phyloP scores from a whole-genome alignment of 1,140 invertebrate genomes.

The Aphis craccivora region DNA sequence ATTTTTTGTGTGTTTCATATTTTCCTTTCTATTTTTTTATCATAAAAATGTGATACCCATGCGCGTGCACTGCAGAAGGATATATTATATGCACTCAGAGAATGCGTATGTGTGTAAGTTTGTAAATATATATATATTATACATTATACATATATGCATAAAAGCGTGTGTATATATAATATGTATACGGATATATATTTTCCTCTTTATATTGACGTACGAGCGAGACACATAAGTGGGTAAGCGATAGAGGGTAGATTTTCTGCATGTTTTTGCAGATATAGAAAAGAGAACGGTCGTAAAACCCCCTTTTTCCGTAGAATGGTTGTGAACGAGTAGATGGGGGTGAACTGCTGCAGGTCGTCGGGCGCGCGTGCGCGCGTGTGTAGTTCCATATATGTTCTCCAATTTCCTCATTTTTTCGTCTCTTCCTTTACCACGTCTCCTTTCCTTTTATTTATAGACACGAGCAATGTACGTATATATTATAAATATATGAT shows the following conservation, averaged over 20 bases:
- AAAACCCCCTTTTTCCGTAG: constrained; percentile 29
- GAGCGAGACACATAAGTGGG: constrained; percentile 53
- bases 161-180: neutral
- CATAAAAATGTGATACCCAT: constrained; percentile 32
- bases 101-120: neutral
- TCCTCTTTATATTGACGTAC: constrained; percentile 52
- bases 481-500: neutral
- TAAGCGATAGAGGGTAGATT: constrained; percentile 55
- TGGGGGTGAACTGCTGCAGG: neutral
- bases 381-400: constrained; percentile 23
- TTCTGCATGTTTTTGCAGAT: constrained; percentile 49
- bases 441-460: constrained; percentile 51
- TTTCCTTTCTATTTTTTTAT: neutral
- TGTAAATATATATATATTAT: neutral
- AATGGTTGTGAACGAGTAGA: neutral
- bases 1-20: neutral
- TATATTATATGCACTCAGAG: constrained; percentile 35
- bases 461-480: constrained; percentile 47
- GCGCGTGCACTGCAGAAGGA: neutral
- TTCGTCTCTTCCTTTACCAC: neutral
- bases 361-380: neutral
- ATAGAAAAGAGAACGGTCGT: constrained; percentile 55
- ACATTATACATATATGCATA: neutral
- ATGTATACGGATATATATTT: constrained; percentile 33
- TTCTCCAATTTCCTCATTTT: constrained; percentile 51